Base-by-base conservation (phyloP, 2,888 invertebrate genomes). In the Xiphydria camelus region DNA sequence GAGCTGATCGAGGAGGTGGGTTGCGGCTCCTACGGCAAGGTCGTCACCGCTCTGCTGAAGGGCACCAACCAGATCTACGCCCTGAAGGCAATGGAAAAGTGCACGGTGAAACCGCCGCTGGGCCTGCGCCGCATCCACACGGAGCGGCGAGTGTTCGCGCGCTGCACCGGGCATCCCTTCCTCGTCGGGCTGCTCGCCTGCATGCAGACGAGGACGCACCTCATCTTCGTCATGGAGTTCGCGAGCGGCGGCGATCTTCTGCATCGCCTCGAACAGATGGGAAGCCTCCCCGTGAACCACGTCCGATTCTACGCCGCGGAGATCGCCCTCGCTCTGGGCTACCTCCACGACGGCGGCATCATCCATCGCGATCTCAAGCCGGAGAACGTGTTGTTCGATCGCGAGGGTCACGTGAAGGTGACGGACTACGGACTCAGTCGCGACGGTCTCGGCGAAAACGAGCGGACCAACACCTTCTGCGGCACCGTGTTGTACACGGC, bases 381-480 rank as follows among this genome's bases (percentile, higher is more conserved):
- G 57, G 82, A 82, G 66, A 86, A 86, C 66, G 85, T 86, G 1
- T 73, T 86, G 15, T 69, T 86, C 50, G 86, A 86, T 65, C 79
- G 82, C 41, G 84, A 86, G 54, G 86, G 86, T 18, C 86, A 86
- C 67, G 82, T 86, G 55, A 86, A 85, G 65, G 75, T 86, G 17
- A 86, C 86, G 5, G 86, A 86, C 68, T 86, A 86, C 62, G 86
- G 86, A 47, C 86, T 86, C 85, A 86, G 85, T 67, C 86, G 85
- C 64, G 82, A 82, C 66, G 81, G 81, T 18, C 81, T 83, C 46
- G 68, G 78, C 38, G 75, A 77, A 9, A 79, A 79, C 9, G 85
- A 85, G 57, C 79, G 78, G 15, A 85, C 85, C 2, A 80, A 79
- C 45, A 85, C 84, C 9, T 77, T 76, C 56, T 76, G 75, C 51